Evolutionary conservation across 2,113 vertebrate species (phyloP).

Genomic region (Gila orcuttii): DNA sequence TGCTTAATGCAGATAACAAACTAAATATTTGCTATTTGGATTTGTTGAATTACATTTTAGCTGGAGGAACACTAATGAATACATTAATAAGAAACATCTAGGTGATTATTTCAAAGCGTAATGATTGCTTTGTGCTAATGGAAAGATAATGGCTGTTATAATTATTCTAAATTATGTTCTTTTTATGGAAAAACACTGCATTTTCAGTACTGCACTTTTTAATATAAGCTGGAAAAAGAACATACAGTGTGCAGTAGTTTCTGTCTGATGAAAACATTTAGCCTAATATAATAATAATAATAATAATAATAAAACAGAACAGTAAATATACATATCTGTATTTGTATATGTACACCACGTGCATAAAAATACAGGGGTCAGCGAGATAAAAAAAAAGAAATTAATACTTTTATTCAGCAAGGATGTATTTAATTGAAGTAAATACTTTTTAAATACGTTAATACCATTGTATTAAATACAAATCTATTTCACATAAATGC

Average conservation of each 20-base stretch:
- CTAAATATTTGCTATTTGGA: constrained; percentile 1
- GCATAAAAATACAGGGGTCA: neutral
- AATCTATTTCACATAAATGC: neutral
- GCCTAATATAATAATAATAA: neutral
- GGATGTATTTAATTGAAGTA: neutral
- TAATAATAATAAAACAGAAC: neutral
- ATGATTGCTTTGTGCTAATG: constrained; percentile 44
- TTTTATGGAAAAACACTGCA: constrained; percentile 9
- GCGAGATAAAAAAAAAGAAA: neutral
- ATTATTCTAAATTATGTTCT: constrained; percentile 25
- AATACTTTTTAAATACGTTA: no score
- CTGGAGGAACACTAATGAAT: constrained; percentile 13
- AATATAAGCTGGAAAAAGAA: neutral
- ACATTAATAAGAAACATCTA: constrained; percentile 27
- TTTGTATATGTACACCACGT: neutral
- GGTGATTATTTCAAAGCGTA: constrained; percentile 12
- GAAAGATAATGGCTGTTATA: constrained; percentile 42
- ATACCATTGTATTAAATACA: no score
- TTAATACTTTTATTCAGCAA: neutral
- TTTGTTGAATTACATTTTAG: neutral
- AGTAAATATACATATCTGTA: neutral
- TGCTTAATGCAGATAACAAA: constrained; percentile 1
- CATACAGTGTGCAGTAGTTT: neutral
- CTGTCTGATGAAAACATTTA: neutral
- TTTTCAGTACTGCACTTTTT: neutral